These are phyloP conservation scores for Notoglanidium macrostoma DNA, from an alignment of 2,797 vertebrate genomes.

Conservation along the genomic window DNA sequence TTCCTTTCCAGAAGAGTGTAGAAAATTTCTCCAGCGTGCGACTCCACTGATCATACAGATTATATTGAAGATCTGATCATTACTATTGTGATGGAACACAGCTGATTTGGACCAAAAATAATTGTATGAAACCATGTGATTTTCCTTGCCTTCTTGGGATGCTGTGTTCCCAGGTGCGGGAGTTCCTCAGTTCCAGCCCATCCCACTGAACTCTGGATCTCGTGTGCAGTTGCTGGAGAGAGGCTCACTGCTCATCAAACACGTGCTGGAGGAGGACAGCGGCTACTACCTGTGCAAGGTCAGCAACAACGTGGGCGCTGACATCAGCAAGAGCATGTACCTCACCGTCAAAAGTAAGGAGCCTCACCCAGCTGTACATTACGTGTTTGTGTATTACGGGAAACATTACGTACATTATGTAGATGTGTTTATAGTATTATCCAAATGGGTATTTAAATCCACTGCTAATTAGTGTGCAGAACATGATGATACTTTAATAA, in stretches of 20 bases:
- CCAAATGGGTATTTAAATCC: background rate
- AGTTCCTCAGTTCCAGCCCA: constrained; percentile 96
- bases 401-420: background rate
- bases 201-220: constrained; percentile 86
- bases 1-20: too few relatives aligned
- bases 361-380: constrained; percentile 7
- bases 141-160: background rate
- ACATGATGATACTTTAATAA: background rate
- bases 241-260: constrained; percentile 95
- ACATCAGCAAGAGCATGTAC: constrained; percentile 99
- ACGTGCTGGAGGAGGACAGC: constrained; percentile 95
- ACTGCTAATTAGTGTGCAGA: background rate
- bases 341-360: constrained; percentile 96
- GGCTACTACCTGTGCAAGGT: constrained; percentile 99
- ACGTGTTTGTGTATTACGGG: background rate
- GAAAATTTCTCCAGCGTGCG: too few relatives aligned
- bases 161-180: constrained; percentile 80
- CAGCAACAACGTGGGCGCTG: constrained; percentile 99
- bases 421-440: background rate
- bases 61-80: background rate
- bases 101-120: background rate
- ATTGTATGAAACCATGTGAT: background rate
- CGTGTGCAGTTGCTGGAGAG: constrained; percentile 93
- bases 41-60: background rate
- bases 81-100: background rate